phyloP scores from a whole-genome alignment of 2,888 invertebrate species.

The Gymnosoma rotundatum region DNA sequence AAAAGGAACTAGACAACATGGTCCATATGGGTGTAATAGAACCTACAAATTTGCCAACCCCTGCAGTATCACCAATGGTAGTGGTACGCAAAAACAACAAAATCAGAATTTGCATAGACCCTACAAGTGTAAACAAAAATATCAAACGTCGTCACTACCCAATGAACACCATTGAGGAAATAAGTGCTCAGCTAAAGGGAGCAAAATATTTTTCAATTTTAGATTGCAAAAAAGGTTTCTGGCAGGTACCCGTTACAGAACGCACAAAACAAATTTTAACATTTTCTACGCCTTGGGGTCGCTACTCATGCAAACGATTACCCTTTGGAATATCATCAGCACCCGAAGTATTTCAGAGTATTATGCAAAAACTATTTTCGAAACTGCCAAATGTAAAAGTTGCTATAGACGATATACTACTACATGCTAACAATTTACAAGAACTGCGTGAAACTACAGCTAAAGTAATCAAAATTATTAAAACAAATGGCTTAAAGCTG shows the following conservation, averaged over 20 bases:
- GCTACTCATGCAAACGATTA: slow-evolving; percentile 61
- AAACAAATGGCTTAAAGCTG: slow-evolving; percentile 65
- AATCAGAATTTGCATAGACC: slow-evolving; percentile 58
- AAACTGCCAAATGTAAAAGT: slow-evolving; percentile 64
- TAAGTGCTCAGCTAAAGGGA: slow-evolving; percentile 25
- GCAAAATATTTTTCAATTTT: slow-evolving; percentile 57
- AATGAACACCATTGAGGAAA: slow-evolving; percentile 57
- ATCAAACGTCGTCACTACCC: slow-evolving; percentile 58
- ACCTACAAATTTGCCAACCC: slow-evolving; percentile 61
- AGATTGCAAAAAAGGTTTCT: slow-evolving; percentile 67
- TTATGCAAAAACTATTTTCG: slow-evolving; percentile 61
- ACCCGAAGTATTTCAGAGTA: slow-evolving; percentile 73
- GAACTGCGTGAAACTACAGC: slow-evolving; percentile 57
- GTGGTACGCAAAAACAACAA: slow-evolving; percentile 43
- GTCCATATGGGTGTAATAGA: slow-evolving; percentile 55
- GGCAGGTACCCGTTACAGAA: slow-evolving; percentile 66
- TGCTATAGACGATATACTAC: slow-evolving; percentile 73
- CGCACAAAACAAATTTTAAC: slow-evolving; percentile 65
- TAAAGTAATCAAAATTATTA: slow-evolving; percentile 56
- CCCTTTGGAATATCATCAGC: slow-evolving; percentile 63
- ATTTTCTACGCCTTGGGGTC: slow-evolving; percentile 64
- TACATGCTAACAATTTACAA: slow-evolving; percentile 68
- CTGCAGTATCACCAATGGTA: slow-evolving; percentile 61
- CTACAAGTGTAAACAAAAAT: slow-evolving; percentile 44
- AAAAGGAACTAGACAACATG: slow-evolving; percentile 62